These are phyloP conservation scores for Porites cylindrica DNA, from an alignment of 92 coral and sea anemone species.

Conservation along the genomic window DNA sequence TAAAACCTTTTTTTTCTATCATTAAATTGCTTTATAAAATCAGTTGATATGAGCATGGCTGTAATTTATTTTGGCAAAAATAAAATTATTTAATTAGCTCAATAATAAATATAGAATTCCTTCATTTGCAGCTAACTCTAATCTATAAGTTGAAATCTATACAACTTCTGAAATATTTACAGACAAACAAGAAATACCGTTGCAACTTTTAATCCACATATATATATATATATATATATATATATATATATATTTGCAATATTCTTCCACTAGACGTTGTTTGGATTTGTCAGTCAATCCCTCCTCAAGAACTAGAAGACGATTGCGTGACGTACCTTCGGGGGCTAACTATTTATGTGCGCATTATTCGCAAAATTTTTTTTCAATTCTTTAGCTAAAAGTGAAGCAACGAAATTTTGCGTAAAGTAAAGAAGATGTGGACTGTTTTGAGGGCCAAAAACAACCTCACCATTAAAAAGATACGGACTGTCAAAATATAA, in stretches of 20 bases:
- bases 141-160: constrained; percentile 25
- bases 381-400: too few species aligned
- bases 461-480: too few species aligned
- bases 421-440: too few species aligned
- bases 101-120: constrained; percentile 36
- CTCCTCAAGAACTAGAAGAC: too few species aligned
- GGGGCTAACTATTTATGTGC: too few species aligned
- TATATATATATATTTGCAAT: background rate
- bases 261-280: too few species aligned
- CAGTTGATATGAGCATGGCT: background rate
- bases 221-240: background rate
- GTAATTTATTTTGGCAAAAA: background rate
- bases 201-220: background rate
- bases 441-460: too few species aligned
- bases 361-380: too few species aligned
- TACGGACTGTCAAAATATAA: too few species aligned
- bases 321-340: too few species aligned
- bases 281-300: too few species aligned
- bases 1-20: background rate
- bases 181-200: background rate
- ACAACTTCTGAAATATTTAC: constrained; percentile 34
- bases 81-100: constrained; percentile 19
- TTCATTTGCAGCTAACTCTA: constrained; percentile 2
- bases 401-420: too few species aligned
- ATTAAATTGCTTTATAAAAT: constrained; percentile 3